phyloP scores from a whole-genome alignment of 2,113 vertebrate genomes.

The Aegypius monachus region DNA sequence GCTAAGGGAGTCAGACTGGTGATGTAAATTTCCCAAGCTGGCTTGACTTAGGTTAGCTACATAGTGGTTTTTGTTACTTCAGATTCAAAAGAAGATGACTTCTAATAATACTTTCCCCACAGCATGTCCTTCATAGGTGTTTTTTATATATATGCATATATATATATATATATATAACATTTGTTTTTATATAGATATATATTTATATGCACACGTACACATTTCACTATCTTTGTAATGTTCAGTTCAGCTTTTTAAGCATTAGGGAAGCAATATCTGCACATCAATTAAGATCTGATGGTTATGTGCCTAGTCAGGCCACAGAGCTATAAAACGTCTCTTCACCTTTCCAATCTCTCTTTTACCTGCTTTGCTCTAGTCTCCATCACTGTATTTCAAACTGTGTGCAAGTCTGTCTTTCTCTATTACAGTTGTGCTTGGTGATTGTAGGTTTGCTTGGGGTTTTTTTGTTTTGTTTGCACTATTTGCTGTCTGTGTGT shows the following conservation, averaged over 20 bases:
- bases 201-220: no score
- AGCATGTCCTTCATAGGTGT: not conserved
- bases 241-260: not conserved
- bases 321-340: not conserved
- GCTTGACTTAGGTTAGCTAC: not conserved
- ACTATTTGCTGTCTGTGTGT: not conserved
- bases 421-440: not conserved
- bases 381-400: not conserved
- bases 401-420: not conserved
- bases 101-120: not conserved
- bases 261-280: not conserved
- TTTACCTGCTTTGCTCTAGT: not conserved
- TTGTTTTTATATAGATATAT: not conserved
- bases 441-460: not conserved
- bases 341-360: not conserved
- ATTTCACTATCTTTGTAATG: not conserved
- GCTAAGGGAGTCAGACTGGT: not conserved
- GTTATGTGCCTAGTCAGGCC: not conserved
- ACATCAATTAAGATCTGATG: not conserved
- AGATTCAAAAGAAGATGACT: not conserved
- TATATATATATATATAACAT: not conserved
- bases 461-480: not conserved
- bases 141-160: not conserved
- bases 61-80: not conserved
- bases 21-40: not conserved